These are phyloP conservation scores for Endomychus coccineus DNA, from an alignment of 2,888 invertebrate species.

Conservation along the genomic window DNA sequence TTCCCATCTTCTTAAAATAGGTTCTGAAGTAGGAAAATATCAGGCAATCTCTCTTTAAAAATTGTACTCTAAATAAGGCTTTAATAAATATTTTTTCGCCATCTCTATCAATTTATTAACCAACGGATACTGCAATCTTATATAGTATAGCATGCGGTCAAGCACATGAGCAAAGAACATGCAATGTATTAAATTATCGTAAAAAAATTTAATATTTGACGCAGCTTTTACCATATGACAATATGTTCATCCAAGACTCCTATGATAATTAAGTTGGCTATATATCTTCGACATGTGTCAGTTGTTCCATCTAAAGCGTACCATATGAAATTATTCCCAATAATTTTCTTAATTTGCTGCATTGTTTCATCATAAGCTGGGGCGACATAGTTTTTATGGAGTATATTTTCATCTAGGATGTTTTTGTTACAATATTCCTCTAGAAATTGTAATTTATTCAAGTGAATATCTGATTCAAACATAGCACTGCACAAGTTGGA, in stretches of 20 bases:
- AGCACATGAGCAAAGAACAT: slow-evolving; percentile 10
- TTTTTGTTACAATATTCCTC: no score
- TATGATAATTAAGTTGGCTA: slow-evolving; percentile 1
- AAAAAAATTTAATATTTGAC: slow-evolving; percentile 8
- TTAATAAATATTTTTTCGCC: slow-evolving; percentile 14
- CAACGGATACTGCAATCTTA: slow-evolving; percentile 12
- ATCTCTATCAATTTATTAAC: slow-evolving; percentile 13
- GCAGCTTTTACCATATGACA: neutral
- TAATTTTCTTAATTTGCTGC: no score
- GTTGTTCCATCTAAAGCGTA: no score
- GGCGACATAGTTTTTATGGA: no score
- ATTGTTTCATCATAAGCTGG: no score
- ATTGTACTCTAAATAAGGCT: slow-evolving; percentile 10
- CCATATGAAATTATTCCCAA: no score
- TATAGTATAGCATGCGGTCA: slow-evolving; percentile 7
- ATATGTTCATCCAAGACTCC: neutral
- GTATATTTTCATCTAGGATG: no score
- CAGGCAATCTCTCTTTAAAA: no score
- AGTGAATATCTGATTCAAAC: no score
- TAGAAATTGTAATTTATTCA: no score
- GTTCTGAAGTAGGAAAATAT: slow-evolving; percentile 4
- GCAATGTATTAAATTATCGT: slow-evolving; percentile 14
- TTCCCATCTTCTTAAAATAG: slow-evolving; percentile 13
- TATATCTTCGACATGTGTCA: no score
- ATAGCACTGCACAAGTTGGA: no score